Evolutionary conservation across 2,888 invertebrate genomes (phyloP).

Genomic region (Callimorpha dominula): DNA sequence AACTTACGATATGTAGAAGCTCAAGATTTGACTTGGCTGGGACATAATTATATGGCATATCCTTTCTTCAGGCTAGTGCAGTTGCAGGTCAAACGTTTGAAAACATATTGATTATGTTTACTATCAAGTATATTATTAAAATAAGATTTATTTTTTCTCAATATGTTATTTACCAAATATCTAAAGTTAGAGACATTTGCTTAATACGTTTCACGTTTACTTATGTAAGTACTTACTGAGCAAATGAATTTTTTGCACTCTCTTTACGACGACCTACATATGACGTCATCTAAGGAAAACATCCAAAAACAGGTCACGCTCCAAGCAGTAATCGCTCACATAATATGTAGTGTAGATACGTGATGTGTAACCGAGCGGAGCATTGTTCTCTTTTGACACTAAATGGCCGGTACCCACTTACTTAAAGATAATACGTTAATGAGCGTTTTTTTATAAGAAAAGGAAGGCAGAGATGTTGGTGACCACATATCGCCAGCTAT

Average conservation of each 20-base stretch:
- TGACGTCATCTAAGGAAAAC: constrained; percentile 38
- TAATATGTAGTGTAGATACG: constrained; percentile 18
- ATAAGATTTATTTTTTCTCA: background rate
- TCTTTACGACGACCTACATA: constrained; percentile 29
- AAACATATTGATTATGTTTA: background rate
- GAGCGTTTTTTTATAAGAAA: background rate
- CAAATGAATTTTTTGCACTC: background rate
- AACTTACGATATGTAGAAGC: no score
- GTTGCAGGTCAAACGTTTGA: background rate
- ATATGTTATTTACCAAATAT: no score
- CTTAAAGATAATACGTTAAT: background rate
- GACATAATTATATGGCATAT: no score
- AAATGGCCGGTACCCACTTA: background rate
- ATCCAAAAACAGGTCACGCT: constrained; percentile 43
- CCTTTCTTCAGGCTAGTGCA: no score
- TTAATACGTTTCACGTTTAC: background rate
- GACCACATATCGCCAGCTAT: background rate
- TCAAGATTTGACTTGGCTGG: no score
- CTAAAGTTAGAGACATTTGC: no score
- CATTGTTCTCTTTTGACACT: constrained; percentile 3
- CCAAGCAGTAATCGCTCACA: constrained; percentile 19
- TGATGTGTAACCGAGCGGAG: constrained; percentile 13
- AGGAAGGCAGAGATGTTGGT: background rate
- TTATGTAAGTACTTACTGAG: background rate
- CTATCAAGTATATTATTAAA: background rate